Evolutionary conservation across 2,797 vertebrate species (phyloP).

Genomic region (Lycodopsis pacificus): DNA sequence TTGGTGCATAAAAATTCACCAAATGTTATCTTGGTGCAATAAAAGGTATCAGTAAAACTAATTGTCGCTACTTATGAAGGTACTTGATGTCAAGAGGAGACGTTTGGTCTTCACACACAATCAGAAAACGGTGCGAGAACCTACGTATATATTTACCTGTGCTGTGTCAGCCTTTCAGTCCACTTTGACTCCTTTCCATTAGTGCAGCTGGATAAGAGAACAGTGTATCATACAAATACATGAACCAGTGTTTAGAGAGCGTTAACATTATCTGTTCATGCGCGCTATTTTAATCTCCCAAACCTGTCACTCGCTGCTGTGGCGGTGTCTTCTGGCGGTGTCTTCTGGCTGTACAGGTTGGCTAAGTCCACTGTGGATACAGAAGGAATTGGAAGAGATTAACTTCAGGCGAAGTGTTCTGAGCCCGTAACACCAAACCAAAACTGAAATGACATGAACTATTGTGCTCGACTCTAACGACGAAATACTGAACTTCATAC

Average conservation of each 20-base stretch:
- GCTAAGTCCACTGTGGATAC: conserved; percentile 78
- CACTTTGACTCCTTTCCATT: conserved; percentile 76
- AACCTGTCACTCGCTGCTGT: conserved; percentile 77
- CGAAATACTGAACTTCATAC: not conserved
- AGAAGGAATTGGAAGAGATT: not conserved
- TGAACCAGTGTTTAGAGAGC: not conserved
- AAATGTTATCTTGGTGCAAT: not conserved
- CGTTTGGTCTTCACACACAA: not conserved
- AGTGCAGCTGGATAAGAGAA: conserved; percentile 45
- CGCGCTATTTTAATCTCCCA: conserved; percentile 20
- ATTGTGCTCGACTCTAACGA: not conserved
- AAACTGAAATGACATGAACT: not conserved
- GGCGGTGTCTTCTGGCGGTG: conserved; percentile 36
- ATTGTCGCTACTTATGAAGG: not conserved
- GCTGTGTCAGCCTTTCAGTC: conserved; percentile 77
- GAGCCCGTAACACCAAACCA: not conserved
- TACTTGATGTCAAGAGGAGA: not conserved
- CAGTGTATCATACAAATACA: not conserved
- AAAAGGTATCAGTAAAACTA: not conserved
- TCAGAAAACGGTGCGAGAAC: not conserved
- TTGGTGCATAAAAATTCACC: not conserved
- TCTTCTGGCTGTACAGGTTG: conserved; percentile 78
- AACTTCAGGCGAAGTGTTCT: not conserved
- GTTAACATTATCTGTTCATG: not conserved
- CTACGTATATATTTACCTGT: conserved; percentile 82